Conservation (phyloP, 1,140 invertebrate genomes). For the Periplaneta americana region DNA sequence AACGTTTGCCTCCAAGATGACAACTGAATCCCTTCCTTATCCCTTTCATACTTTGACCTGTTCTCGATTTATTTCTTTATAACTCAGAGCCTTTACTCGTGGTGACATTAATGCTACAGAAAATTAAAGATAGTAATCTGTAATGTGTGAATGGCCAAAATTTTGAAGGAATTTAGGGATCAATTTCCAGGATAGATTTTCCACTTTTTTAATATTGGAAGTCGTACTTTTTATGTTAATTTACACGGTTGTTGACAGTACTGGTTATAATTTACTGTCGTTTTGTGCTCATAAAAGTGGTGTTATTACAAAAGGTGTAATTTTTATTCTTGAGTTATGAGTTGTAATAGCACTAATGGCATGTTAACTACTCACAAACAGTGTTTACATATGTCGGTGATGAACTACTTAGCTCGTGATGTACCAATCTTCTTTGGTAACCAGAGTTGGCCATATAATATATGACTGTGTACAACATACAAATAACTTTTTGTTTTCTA, state of each 20-base stretch:
- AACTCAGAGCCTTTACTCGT: background rate
- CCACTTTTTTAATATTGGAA: too few relatives aligned
- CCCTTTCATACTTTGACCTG: background rate
- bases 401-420: background rate
- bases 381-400: background rate
- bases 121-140: background rate
- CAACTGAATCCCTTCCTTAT: background rate
- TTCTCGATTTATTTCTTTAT: background rate
- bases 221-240: background rate
- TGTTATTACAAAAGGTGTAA: background rate
- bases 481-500: too few relatives aligned
- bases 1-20: background rate
- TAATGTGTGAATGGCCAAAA: background rate
- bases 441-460: background rate
- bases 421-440: background rate
- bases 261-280: background rate
- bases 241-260: background rate
- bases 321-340: too few relatives aligned
- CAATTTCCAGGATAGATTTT: background rate
- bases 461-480: background rate
- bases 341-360: too few relatives aligned
- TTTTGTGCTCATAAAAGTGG: background rate
- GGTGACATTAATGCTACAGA: too few relatives aligned
- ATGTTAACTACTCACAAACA: too few relatives aligned
- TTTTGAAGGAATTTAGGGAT: background rate